Base-by-base conservation (phyloP, 2,888 invertebrate genomes). In the Herminia tarsipennalis region DNA sequence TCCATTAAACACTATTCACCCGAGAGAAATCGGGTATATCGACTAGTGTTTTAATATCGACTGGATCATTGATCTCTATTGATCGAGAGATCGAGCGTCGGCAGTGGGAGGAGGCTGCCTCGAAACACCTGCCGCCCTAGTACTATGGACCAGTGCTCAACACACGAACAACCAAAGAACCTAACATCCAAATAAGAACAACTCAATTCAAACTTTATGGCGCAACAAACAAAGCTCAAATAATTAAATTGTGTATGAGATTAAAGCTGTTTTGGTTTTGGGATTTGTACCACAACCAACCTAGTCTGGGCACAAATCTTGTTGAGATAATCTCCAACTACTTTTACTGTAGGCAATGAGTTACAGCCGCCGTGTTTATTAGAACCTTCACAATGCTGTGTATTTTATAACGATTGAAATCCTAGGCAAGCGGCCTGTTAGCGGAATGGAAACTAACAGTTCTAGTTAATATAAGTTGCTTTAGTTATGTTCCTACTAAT, bases 81-180 rank as follows among this genome's bases (percentile, higher is more conserved):
- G 78, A 76, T 75, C 78, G 78, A 77, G 79, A 77, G 73, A 74
- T 56, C 65, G 80, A 81, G 84, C 83, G 84, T 82, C 84, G 80
- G 82, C 81, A 77, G 84, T 87, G 86, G 90, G 90, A 88, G 90
- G 89, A 88, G 89, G 88, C 86, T 63, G 81, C 66, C 70, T 59
- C 78, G 83, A 80, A 85, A 88, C 90, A 91, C 90, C 90, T 91
- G 90, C 90, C 90, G 88, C 90, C 90, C 90, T 85, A 86, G 89
- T 86, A 87, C 88, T 83, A 67, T 78, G 76, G 73, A 88, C 86
- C 83, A 84, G 85, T 82, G 80, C 78, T 57, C 46, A 50, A 56
- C 46, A 37, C 48, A 63, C 51, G 43, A 47, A 43, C 39, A 53
- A 50, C 54, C 33, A 56, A 78, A 74, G 43, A 70, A 22, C 57